Base-by-base conservation (phyloP, 37 sponge, comb jelly and placozoan genomes). In the Petrosia ficiformis region DNA sequence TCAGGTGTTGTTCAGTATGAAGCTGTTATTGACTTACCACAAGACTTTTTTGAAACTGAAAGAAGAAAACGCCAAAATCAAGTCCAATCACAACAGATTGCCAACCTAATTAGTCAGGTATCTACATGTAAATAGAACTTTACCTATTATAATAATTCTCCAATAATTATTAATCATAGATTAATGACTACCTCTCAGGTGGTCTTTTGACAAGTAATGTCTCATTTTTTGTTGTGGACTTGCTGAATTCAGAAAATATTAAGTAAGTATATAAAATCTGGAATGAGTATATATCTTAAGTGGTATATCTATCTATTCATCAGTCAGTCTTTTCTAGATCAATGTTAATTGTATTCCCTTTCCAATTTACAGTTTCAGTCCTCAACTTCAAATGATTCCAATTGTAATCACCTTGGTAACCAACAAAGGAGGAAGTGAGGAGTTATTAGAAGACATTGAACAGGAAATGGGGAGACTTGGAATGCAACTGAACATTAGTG, bases 1-100 rank as follows among this genome's bases (percentile, higher is more conserved):
- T n/a, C 64, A 77, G 78, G 57, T 41, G 39, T 77, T 2, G 57
- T 67, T 21, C 78, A 77, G 36, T 77, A 77, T 59, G 41, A 60
- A 64, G 39, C 34, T 16, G 31, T 32, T 25, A 32, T 74, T 8
- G 54, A 19, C 54, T 14, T 48, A 48, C 54, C 54, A 48, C 14
- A 48, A 8, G 14, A 48, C 14, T 48, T 48, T 14, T 48, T 19
- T 48, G 54, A 48, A 8, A 48, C 8, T 48, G 14, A 19, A 48
- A 48, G 54, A 8, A n/a, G n/a, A n/a, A n/a, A n/a, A n/a, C n/a
- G n/a, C n/a, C n/a, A n/a, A n/a, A n/a, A n/a, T n/a, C n/a, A n/a
- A n/a, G n/a, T n/a, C n/a, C n/a, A n/a, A n/a, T n/a, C n/a, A n/a
- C n/a, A n/a, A n/a, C n/a, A n/a, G n/a, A n/a, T n/a, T n/a, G n/a